A percentile compares a stretch with the other conserved stretches of the same genome.
Evolutionary conservation across 23 tunicate species (phyloP).

Genomic region (Clavelina lepadiformis): DNA sequence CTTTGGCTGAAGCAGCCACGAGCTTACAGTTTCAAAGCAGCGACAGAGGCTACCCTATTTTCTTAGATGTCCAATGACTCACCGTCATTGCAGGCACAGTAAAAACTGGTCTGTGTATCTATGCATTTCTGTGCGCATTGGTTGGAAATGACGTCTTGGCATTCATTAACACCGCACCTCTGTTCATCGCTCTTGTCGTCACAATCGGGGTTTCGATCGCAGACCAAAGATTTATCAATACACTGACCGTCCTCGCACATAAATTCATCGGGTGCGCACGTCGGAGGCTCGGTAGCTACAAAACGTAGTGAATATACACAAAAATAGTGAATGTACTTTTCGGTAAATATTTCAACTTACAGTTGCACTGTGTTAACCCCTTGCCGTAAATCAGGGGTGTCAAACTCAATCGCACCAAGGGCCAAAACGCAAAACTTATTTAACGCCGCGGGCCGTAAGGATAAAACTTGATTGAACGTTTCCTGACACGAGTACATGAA

Average conservation of each 20-base stretch:
- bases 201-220: constrained; percentile 62
- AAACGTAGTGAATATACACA: no score
- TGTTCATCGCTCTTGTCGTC: constrained; percentile 63
- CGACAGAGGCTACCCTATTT: not conserved
- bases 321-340: no score
- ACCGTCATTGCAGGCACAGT: constrained; percentile 73
- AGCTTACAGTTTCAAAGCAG: not conserved
- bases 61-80: not conserved
- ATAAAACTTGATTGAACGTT: no score
- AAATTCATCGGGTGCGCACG: constrained; percentile 53
- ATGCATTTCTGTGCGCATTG: constrained; percentile 78
- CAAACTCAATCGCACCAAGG: no score
- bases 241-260: constrained; percentile 50
- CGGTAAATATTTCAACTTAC: no score
- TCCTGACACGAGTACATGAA: no score
- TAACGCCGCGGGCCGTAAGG: no score
- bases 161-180: constrained; percentile 75
- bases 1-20: no score
- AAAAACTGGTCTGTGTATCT: constrained; percentile 62
- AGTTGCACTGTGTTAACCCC: no score
- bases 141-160: constrained; percentile 25
- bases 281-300: constrained; percentile 25
- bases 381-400: no score
- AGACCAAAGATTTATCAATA: constrained; percentile 40
- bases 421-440: no score